Conservation (phyloP, 1,140 invertebrate species). For the Theocolax elegans region DNA sequence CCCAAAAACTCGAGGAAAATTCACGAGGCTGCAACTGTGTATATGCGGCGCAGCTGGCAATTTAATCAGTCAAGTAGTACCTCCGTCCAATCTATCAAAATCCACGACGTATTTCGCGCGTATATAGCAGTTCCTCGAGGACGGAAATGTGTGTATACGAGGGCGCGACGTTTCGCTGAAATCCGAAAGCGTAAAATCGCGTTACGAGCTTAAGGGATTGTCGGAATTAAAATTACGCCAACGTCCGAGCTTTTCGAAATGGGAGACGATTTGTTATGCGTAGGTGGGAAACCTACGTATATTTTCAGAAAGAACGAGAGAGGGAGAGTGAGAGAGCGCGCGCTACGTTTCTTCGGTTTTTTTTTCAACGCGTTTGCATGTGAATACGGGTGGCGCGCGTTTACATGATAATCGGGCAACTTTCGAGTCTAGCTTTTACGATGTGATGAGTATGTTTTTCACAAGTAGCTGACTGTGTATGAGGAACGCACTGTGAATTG, state of each 20-base stretch:
- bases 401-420: background rate
- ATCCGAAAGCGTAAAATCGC: slow-evolving; percentile 62
- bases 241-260: background rate
- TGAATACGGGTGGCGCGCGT: no score
- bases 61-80: slow-evolving; percentile 23
- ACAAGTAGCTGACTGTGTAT: no score
- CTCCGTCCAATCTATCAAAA: slow-evolving; percentile 30
- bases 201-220: slow-evolving; percentile 59
- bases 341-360: no score
- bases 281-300: background rate
- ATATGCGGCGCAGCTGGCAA: no score
- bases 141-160: slow-evolving; percentile 45
- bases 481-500: no score
- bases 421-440: background rate
- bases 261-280: slow-evolving; percentile 1
- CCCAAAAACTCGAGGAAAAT: no score
- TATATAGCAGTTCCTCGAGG: slow-evolving; percentile 5
- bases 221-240: slow-evolving; percentile 56
- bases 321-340: background rate
- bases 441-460: no score
- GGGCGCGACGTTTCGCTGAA: slow-evolving; percentile 51
- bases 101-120: slow-evolving; percentile 3
- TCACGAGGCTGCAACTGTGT: background rate
- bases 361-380: no score
- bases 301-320: background rate